These are phyloP conservation scores for Nomada flava DNA, from an alignment of 2,888 invertebrate species.

Conservation along the genomic window DNA sequence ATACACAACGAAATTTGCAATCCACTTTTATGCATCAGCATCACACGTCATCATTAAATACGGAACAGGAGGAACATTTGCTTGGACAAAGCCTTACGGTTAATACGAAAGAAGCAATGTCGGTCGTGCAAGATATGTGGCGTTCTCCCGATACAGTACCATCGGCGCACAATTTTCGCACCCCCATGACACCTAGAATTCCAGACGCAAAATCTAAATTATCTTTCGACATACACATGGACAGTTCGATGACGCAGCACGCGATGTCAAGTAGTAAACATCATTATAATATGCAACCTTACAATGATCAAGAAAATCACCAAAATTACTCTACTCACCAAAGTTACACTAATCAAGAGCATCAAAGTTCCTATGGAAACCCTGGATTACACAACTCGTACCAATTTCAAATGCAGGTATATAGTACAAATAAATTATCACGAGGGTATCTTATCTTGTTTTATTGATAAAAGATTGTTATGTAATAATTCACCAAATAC, in stretches of 20 bases:
- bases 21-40: conserved; percentile 78
- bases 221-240: conserved; percentile 82
- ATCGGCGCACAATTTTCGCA: conserved; percentile 59
- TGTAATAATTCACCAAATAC: conserved; percentile 25
- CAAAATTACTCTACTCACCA: conserved; percentile 75
- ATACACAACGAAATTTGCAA: conserved; percentile 78
- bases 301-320: conserved; percentile 82
- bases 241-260: conserved; percentile 83
- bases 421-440: background rate
- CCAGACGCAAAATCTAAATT: conserved; percentile 75
- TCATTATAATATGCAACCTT: conserved; percentile 75
- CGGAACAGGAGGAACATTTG: conserved; percentile 82
- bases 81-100: conserved; percentile 88
- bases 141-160: conserved; percentile 79
- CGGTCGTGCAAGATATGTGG: conserved; percentile 88
- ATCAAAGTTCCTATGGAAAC: conserved; percentile 75
- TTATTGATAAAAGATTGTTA: background rate
- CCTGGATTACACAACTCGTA: conserved; percentile 78
- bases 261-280: conserved; percentile 77
- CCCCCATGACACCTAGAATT: conserved; percentile 73
- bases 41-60: conserved; percentile 68
- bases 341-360: conserved; percentile 74
- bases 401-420: conserved; percentile 80
- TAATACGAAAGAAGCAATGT: conserved; percentile 89
- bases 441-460: background rate